These are phyloP conservation scores for Notoglanidium macrostoma DNA, from an alignment of 2,797 vertebrate species.

Conservation along the genomic window DNA sequence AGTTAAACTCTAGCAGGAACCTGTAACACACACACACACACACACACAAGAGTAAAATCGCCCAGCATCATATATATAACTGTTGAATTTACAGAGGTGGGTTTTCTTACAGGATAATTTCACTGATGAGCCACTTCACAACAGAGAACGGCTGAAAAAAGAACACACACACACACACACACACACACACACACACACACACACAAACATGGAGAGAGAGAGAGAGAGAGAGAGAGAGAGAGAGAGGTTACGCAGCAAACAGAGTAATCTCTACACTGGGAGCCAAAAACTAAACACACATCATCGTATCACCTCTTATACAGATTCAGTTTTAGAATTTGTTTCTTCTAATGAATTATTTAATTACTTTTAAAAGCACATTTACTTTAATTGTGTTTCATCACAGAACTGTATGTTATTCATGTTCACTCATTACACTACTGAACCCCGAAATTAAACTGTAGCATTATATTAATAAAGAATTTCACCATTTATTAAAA, in stretches of 20 bases:
- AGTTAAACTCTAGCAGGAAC: conserved; percentile 96
- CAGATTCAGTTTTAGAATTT: background rate
- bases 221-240: no score
- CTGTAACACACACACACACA: conserved; percentile 68
- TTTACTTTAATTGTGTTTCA: no score
- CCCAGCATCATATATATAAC: background rate
- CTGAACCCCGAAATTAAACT: background rate
- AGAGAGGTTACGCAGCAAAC: background rate
- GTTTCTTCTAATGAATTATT: background rate
- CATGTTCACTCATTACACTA: background rate
- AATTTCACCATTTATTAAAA: no score
- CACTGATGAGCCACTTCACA: conserved; percentile 94
- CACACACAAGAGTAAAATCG: conserved; percentile 11
- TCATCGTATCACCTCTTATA: background rate
- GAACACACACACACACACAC: conserved; percentile 30
- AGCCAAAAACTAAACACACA: background rate
- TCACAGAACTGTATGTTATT: background rate
- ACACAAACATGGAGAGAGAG: background rate
- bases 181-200: background rate
- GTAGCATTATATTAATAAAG: background rate
- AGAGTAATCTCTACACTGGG: background rate
- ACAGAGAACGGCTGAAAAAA: conserved; percentile 86
- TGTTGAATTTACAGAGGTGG: conserved; percentile 63
- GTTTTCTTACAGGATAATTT: conserved; percentile 86
- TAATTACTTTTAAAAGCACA: background rate